These are phyloP conservation scores for Linurgus olivaceus DNA, from an alignment of 2,797 vertebrate genomes.

Conservation along the genomic window DNA sequence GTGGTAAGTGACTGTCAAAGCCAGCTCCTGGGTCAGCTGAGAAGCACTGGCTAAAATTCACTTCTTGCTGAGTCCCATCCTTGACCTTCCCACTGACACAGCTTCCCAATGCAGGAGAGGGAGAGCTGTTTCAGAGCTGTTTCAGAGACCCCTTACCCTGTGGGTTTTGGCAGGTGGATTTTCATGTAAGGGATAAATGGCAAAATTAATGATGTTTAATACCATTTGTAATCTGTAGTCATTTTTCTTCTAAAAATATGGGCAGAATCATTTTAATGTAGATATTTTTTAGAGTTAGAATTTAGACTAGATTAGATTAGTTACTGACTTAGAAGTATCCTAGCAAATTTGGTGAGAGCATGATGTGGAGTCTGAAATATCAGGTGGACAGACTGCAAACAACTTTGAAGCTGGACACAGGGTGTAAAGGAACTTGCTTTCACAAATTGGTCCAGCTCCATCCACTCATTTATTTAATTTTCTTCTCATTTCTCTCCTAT, in stretches of 20 bases:
- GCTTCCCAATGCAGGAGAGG: neutral
- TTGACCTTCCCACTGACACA: neutral
- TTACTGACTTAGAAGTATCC: neutral
- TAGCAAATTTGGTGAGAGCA: neutral
- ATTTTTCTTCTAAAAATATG: neutral
- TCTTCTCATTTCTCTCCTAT: neutral
- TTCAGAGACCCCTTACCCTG: neutral
- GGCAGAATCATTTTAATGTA: neutral
- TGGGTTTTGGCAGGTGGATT: neutral
- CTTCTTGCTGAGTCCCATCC: neutral
- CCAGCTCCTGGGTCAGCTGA: neutral
- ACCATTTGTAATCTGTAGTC: neutral
- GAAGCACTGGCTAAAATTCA: neutral
- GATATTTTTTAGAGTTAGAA: neutral
- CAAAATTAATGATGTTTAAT: neutral
- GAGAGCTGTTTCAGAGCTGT: neutral
- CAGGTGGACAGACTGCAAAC: neutral
- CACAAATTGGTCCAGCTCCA: neutral
- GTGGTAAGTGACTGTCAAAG: neutral
- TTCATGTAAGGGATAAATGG: neutral
- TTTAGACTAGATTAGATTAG: neutral
- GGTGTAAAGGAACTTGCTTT: neutral
- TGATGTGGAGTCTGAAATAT: neutral
- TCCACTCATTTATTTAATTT: neutral
- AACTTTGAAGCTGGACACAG: neutral